These are phyloP conservation scores for Anser cygnoides DNA, from an alignment of 2,113 vertebrate genomes.

Conservation along the genomic window DNA sequence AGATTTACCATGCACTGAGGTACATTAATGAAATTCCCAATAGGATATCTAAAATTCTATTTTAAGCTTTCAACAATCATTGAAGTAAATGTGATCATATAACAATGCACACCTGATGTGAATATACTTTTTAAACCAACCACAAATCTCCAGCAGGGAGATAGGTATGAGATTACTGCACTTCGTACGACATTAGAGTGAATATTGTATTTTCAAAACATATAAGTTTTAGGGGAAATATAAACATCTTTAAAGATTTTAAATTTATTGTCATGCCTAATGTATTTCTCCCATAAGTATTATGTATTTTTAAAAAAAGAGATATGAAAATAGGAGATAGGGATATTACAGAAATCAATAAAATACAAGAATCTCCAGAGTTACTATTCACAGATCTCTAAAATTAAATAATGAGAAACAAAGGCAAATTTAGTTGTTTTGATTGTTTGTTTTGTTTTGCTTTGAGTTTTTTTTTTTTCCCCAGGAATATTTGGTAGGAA, in stretches of 20 bases:
- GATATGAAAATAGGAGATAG: not conserved
- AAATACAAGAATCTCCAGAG: not conserved
- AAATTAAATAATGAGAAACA: not conserved
- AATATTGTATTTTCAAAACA: not conserved
- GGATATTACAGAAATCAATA: not conserved
- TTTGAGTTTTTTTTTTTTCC: too few species aligned
- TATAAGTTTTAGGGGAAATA: not conserved
- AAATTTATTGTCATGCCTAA: not conserved
- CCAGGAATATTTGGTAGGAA: too few species aligned
- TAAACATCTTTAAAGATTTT: not conserved
- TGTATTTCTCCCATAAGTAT: not conserved
- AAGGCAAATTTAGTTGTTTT: not conserved
- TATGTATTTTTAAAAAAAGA: not conserved
- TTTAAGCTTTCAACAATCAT: conserved; percentile 40
- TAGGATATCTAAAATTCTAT: conserved; percentile 1
- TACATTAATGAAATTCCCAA: conserved; percentile 22
- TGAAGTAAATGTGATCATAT: not conserved
- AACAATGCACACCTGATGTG: conserved; percentile 27
- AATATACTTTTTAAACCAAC: conserved; percentile 39
- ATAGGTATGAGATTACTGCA: conserved; percentile 23
- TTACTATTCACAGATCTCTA: not conserved
- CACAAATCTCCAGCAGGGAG: conserved; percentile 1
- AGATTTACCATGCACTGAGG: conserved; percentile 36
- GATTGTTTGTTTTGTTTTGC: too few species aligned
- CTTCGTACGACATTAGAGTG: not conserved